Conservation (phyloP, 2,113 vertebrate genomes). For the Cyphotilapia sp. region DNA sequence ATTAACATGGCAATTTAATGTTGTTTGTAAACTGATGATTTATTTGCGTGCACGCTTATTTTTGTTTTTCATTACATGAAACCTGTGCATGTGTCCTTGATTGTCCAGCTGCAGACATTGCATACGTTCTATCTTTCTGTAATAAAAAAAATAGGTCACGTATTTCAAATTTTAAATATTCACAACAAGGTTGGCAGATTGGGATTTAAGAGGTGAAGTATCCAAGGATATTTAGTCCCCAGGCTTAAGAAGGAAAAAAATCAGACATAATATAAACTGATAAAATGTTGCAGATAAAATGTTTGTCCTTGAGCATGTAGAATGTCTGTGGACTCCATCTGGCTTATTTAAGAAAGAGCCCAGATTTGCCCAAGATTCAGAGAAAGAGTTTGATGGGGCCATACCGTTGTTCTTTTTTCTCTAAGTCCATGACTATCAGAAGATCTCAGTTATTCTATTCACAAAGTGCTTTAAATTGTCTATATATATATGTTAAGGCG, state of each 20-base stretch:
- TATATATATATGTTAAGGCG: accelerated
- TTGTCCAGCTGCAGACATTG: background rate
- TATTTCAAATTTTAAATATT: background rate
- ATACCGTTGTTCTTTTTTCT: background rate
- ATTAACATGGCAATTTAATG: background rate
- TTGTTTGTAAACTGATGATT: background rate
- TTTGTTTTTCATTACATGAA: background rate
- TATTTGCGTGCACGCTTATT: background rate
- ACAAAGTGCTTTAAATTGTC: background rate
- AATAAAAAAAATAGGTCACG: background rate
- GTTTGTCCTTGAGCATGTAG: background rate
- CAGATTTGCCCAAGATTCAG: background rate
- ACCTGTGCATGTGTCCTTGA: background rate
- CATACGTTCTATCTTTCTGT: background rate
- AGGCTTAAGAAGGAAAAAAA: background rate
- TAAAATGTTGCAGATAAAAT: background rate
- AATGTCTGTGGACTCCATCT: background rate
- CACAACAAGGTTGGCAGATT: background rate
- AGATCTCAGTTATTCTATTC: background rate
- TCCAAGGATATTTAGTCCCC: background rate
- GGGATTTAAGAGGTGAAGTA: background rate
- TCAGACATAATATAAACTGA: background rate
- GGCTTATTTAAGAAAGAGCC: background rate
- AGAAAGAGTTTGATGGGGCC: background rate
- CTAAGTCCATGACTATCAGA: background rate